These are phyloP conservation scores for Trichopria drosophilae DNA, from an alignment of 2,888 invertebrate genomes.

Conservation along the genomic window DNA sequence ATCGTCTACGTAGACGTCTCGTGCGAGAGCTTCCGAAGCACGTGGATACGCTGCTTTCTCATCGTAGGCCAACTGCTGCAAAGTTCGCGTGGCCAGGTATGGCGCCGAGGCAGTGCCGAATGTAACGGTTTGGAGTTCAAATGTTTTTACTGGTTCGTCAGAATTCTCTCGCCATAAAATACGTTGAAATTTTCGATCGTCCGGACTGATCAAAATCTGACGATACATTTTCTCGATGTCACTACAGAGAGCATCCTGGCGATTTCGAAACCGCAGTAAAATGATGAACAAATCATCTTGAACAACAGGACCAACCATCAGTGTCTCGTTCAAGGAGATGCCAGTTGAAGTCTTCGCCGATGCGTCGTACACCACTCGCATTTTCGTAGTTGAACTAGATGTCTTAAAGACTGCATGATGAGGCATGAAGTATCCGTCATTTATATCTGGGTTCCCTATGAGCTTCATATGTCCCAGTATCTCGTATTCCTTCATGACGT, in stretches of 20 bases:
- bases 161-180: conserved; percentile 39
- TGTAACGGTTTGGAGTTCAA: conserved; percentile 34
- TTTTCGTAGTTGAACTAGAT: conserved; percentile 7
- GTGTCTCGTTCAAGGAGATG: conserved; percentile 30
- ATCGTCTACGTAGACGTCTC: conserved; percentile 23
- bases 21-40: not conserved
- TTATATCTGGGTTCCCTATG: too few species aligned
- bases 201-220: conserved; percentile 29
- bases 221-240: conserved; percentile 43
- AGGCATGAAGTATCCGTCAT: too few species aligned
- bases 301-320: conserved; percentile 22
- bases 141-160: conserved; percentile 24
- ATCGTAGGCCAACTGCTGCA: conserved; percentile 28
- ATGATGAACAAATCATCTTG: conserved; percentile 33
- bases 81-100: conserved; percentile 30
- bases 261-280: conserved; percentile 36
- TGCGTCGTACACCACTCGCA: conserved; percentile 12
- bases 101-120: conserved; percentile 39
- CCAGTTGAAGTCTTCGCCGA: conserved; percentile 16
- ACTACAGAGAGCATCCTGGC: conserved; percentile 34
- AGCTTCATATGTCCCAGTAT: not conserved
- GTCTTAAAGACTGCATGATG: conserved; percentile 1
- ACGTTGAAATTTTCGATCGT: conserved; percentile 33
- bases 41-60: not conserved
- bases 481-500: conserved; percentile 6